A percentile compares a stretch with the other conserved stretches of the same genome.
Conservation (phyloP, 2,113 vertebrate species). For the Chloropsis hardwickii region DNA sequence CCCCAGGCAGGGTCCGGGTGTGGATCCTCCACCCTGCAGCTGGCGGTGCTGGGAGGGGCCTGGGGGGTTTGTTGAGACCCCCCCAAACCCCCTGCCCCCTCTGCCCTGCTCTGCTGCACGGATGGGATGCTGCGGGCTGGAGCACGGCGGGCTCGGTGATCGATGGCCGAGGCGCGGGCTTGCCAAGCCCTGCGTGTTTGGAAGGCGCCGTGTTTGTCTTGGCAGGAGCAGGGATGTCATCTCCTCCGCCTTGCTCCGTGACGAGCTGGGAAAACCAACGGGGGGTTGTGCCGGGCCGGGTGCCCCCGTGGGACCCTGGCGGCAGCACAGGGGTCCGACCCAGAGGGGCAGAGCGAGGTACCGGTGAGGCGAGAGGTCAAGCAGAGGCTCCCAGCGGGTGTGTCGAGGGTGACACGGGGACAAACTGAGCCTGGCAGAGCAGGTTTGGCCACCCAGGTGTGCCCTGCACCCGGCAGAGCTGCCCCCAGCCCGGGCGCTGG, state of each 20-base stretch:
- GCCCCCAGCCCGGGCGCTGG: background rate
- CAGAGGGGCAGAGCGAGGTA: background rate
- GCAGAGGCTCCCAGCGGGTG: background rate
- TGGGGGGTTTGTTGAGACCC: no score
- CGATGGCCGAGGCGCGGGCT: constrained; percentile 1
- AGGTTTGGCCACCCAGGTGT: background rate
- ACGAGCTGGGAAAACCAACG: constrained; percentile 26
- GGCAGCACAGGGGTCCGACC: background rate
- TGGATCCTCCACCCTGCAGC: background rate
- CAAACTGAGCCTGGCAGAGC: background rate
- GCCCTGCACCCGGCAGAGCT: background rate
- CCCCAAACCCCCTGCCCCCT: fast-evolving
- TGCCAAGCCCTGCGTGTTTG: constrained; percentile 56
- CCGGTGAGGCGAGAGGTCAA: fast-evolving
- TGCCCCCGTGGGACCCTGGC: background rate
- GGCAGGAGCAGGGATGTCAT: constrained; percentile 48
- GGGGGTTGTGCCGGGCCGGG: background rate
- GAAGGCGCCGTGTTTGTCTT: constrained; percentile 54
- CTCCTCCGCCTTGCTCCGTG: background rate
- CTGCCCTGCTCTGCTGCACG: background rate
- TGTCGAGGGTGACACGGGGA: fast-evolving
- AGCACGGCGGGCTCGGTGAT: background rate
- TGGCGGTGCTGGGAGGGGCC: fast-evolving
- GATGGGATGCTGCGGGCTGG: background rate
- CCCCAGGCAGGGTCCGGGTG: fast-evolving